Evolutionary conservation across 2,888 invertebrate genomes (phyloP).

Genomic region (Pherbina coryleti): DNA sequence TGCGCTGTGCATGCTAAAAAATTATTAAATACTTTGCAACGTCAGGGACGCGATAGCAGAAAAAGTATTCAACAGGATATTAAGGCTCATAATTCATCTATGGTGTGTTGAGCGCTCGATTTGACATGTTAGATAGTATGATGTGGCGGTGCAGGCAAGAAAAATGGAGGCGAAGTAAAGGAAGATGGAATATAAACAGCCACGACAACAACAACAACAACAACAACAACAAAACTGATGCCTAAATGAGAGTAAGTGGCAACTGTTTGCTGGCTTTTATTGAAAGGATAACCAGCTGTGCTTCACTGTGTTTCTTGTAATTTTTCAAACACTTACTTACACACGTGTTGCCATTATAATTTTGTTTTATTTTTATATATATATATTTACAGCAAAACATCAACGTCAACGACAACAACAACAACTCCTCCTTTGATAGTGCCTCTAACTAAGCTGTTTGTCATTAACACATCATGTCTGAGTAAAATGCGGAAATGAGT

Average conservation of each 20-base stretch:
- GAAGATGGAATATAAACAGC: neutral
- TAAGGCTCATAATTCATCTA: conserved; percentile 32
- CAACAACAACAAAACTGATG: neutral
- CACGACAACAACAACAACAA: too few relatives aligned
- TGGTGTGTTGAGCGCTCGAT: conserved; percentile 15
- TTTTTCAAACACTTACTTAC: neutral
- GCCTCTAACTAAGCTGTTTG: neutral
- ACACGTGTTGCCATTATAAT: too few relatives aligned
- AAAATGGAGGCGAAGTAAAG: neutral
- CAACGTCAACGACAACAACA: neutral
- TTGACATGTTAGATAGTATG: neutral
- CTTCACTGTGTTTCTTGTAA: neutral
- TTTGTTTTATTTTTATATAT: too few relatives aligned
- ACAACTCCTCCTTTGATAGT: neutral
- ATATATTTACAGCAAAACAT: too few relatives aligned
- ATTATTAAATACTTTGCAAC: conserved; percentile 21
- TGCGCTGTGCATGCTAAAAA: neutral
- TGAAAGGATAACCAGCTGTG: conserved; percentile 22
- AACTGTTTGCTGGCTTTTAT: neutral
- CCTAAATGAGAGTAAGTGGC: neutral
- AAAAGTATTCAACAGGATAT: conserved; percentile 34
- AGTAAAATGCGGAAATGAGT: neutral
- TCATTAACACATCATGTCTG: too few relatives aligned
- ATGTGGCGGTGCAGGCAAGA: neutral
- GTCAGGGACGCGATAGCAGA: conserved; percentile 7